phyloP scores from a whole-genome alignment of 2,113 vertebrate species.

The Pelvicachromis taeniatus region DNA sequence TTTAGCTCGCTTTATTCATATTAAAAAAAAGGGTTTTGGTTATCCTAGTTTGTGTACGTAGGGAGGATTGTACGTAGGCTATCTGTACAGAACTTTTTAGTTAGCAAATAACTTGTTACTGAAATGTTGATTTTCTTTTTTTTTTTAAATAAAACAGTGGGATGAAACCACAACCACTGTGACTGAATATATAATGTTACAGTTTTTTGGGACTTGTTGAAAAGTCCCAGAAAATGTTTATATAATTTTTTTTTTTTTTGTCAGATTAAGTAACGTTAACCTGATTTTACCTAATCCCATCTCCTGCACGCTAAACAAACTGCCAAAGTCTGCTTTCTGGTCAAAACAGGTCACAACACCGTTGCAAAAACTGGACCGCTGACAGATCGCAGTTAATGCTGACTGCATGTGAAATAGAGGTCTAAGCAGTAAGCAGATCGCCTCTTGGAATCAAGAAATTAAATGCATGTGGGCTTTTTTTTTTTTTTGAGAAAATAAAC shows the following conservation, averaged over 20 bases:
- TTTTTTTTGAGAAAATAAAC: background rate
- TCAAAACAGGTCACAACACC: background rate
- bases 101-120: background rate
- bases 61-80: background rate
- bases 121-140: background rate
- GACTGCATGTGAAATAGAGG: background rate
- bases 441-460: background rate
- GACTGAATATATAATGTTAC: background rate
- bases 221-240: background rate
- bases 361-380: background rate
- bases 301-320: background rate
- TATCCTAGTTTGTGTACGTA: background rate
- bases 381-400: background rate
- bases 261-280: background rate
- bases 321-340: background rate
- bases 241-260: too few relatives aligned
- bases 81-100: background rate
- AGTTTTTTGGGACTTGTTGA: background rate
- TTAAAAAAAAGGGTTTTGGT: background rate
- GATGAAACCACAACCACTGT: background rate
- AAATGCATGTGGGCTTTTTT: background rate
- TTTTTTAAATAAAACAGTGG: background rate
- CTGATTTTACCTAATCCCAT: background rate
- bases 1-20: background rate
- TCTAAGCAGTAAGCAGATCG: rapidly evolving